Percentiles rank a stretch among this genome's conserved stretches.
Evolutionary conservation across 1,140 invertebrate genomes (phyloP).

Genomic region (Contarinia nasturtii): DNA sequence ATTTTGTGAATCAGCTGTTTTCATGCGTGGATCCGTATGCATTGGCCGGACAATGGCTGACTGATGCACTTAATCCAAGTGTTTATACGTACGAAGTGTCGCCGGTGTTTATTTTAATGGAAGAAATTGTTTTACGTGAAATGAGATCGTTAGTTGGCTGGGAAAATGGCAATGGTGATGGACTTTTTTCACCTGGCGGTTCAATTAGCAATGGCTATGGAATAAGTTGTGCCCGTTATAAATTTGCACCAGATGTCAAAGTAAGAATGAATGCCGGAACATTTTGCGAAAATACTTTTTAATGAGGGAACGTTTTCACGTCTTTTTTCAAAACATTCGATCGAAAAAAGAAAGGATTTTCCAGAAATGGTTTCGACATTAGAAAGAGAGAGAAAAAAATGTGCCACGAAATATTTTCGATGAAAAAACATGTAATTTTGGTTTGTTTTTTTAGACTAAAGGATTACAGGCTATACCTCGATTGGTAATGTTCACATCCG

Average conservation of each 20-base stretch:
- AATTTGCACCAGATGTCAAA: conserved; percentile 60
- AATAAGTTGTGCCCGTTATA: conserved; percentile 70
- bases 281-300: conserved; percentile 1
- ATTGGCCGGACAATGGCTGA: conserved; percentile 65
- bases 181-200: conserved; percentile 89
- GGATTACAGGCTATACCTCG: conserved; percentile 44
- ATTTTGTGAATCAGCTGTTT: conserved; percentile 72
- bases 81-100: conserved; percentile 86
- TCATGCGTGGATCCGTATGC: conserved; percentile 74
- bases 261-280: too few species aligned
- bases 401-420: too few species aligned
- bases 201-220: conserved; percentile 91
- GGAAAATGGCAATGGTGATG: conserved; percentile 47
- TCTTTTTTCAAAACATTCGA: not conserved
- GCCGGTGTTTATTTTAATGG: conserved; percentile 73
- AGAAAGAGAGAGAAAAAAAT: not conserved
- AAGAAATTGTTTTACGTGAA: conserved; percentile 54
- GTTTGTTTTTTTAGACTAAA: conserved; percentile 30
- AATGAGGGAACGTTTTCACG: conserved; percentile 4
- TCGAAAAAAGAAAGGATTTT: not conserved
- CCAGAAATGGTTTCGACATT: not conserved
- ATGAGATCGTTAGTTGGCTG: conserved; percentile 81
- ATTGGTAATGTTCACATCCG: conserved; percentile 63
- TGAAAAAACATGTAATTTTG: too few species aligned
- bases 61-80: conserved; percentile 68